Evolutionary conservation across 2,888 invertebrate genomes (phyloP), one percentile per base, ranked within the genome.

Genomic region (Himalopsyche anomala): DNA sequence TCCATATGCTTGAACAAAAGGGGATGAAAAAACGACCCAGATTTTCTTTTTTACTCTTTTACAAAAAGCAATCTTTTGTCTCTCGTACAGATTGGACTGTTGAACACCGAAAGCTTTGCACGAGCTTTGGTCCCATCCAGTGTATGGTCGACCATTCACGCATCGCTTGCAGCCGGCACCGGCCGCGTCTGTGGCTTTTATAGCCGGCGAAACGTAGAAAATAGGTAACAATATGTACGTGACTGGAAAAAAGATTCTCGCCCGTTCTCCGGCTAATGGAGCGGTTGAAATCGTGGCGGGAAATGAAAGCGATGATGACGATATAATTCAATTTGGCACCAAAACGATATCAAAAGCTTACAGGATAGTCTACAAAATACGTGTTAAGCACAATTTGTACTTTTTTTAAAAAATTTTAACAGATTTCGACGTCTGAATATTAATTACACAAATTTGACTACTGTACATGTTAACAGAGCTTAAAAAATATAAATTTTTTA

Each of bases 111-210:
- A 51, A 51, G 51, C 51, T 51, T 15, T 8, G 51, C 15, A 51
- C 51, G 51, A 51, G 51, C 51, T 51, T 51, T 51, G 15, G 51
- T 51, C 62, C 19, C 62, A 28, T 62, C 1, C 11, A 28, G 62
- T 62, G 62, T 62, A 62, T 62, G 62, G 62, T 62, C 62, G n/a
- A 28, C 62, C 62, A 62, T 62, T 62, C 62, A 62, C 62, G 62
- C 62, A 62, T 62, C 62, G 62, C 62, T 62, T 28, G 62, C 62
- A 62, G 19, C 62, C 62, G 62, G 62, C 19, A 62, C 62, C 62
- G 11, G 2, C 19, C 62, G 2, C 62, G 28, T 62, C n/a, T 62
- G 62, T 62, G 62, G 62, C 62, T 62, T 62, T 62, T 62, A 62
- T 28, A 62, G 62, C 62, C 4, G 19, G 62, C n/a, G 19, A 62